Evolutionary conservation across 2,113 vertebrate species (phyloP).

Genomic region (Rhinolophus ferrumequinum): DNA sequence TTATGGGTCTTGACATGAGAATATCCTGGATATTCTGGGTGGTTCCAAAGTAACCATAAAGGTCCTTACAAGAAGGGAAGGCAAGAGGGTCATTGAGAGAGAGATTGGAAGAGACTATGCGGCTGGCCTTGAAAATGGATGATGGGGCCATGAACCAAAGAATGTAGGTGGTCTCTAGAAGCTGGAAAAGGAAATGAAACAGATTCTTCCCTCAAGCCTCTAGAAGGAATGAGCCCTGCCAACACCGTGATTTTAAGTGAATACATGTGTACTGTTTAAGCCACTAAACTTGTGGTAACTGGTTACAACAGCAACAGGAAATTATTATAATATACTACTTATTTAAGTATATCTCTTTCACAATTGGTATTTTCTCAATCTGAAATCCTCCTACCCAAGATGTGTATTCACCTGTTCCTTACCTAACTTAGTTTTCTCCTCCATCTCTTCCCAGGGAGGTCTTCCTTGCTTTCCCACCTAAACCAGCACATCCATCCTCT

Average conservation of each 20-base stretch:
- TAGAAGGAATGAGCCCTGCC: not conserved
- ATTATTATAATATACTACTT: not conserved
- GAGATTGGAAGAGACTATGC: not conserved
- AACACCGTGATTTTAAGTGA: not conserved
- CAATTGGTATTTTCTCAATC: not conserved
- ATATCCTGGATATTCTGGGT: not conserved
- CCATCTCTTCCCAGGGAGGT: not conserved
- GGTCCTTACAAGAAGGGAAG: not conserved
- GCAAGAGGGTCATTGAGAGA: not conserved
- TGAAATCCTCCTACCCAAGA: not conserved
- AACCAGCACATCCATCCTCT: not conserved
- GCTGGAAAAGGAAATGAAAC: not conserved
- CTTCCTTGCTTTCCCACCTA: not conserved
- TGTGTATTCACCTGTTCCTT: not conserved
- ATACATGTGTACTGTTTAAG: not conserved
- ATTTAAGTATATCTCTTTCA: not conserved
- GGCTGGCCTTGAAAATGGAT: not conserved
- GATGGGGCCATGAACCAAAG: not conserved
- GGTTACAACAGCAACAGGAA: not conserved
- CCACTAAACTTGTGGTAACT: not conserved
- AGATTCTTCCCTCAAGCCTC: not conserved
- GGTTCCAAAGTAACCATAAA: not conserved
- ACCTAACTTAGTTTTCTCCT: not conserved
- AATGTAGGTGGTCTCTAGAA: not conserved
- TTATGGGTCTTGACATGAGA: not conserved